Conservation (phyloP, 2,797 vertebrate genomes). For the Onychomys arenicola region DNA sequence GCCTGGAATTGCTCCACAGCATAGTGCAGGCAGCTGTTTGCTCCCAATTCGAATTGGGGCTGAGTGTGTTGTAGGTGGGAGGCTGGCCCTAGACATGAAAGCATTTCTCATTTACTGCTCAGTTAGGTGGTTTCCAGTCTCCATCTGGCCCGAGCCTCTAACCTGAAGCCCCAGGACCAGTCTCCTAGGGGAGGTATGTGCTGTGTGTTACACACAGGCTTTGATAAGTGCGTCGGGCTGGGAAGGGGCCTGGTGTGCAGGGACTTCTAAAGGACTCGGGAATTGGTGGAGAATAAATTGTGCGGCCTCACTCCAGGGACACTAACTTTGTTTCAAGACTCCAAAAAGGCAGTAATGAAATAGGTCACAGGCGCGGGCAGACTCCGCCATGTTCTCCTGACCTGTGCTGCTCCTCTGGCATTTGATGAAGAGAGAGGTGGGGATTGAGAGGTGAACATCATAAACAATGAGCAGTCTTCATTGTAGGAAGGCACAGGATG, state of each 20-base stretch:
- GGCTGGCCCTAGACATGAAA: not conserved
- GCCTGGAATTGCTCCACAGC: not conserved
- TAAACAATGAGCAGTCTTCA: not conserved
- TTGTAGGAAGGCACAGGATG: not conserved
- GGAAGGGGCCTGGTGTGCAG: rapidly evolving
- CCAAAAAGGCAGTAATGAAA: constrained; percentile 41
- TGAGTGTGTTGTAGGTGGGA: not conserved
- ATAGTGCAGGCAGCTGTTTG: rapidly evolving
- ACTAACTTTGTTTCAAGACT: not conserved
- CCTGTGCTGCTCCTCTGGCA: not conserved
- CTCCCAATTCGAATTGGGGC: not conserved
- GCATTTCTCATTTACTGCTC: not conserved
- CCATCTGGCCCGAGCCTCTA: not conserved
- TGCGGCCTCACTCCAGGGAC: rapidly evolving
- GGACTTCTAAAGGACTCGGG: constrained; percentile 35
- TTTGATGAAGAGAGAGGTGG: constrained; percentile 33
- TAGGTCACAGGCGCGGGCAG: not conserved
- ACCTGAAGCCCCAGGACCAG: not conserved
- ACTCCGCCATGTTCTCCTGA: not conserved
- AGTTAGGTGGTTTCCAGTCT: not conserved
- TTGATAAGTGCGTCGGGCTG: not conserved
- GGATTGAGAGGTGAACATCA: not conserved
- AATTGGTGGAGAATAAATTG: not conserved
- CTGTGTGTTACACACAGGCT: not conserved
- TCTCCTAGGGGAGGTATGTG: not conserved